Base-by-base conservation (phyloP, 2,888 invertebrate genomes). In the Pseudococcus longispinus region DNA sequence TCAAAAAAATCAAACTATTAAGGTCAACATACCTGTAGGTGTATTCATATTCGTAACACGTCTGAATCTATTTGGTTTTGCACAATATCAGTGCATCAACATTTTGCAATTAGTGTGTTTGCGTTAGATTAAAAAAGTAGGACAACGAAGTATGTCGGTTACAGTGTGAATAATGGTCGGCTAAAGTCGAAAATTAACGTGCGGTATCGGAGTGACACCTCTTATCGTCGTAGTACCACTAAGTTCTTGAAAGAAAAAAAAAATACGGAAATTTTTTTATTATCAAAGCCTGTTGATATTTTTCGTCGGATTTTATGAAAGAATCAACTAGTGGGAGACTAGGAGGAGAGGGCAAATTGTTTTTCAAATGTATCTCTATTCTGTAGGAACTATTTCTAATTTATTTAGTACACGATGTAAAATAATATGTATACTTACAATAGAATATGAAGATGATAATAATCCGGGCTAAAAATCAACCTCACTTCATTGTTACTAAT, bases 111-210 rank as follows among this genome's bases (percentile, higher is more conserved):
- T 74, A 74, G 32, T 9, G 74, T 74, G 74, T 74, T 74, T 74
- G 32, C 74, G 74, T 74, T 74, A 74, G 74, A 74, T 74, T 74
- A 74, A 74, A 74, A 74, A 74, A 74, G 74, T 74, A 74, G 74
- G 74, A 74, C 74, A 74, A 74, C 74, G 32, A 74, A 74, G 74
- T 74, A 32, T 74, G 74, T 74, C 74, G 74, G 74, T 18, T 26
- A 32, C 74, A 37, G 29, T 37, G 74, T 74, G 60, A 60, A 60
- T 60, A 60, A 60, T 60, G 60, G 60, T 23, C 60, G 60, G 20
- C 60, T 13, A 60, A 60, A 60, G 60, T 23, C 60, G 20, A 60
- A 60, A 60, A 60, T 23, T 60, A 60, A 60, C 23, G 60, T 60
- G 60, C 60, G 8, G 23, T 60, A 60, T 60, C 23, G 60, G 23